Percentiles rank a stretch among this genome's conserved stretches.
phyloP scores from a whole-genome alignment of 1,140 invertebrate genomes.

The Cardiocondyla obscurior region DNA sequence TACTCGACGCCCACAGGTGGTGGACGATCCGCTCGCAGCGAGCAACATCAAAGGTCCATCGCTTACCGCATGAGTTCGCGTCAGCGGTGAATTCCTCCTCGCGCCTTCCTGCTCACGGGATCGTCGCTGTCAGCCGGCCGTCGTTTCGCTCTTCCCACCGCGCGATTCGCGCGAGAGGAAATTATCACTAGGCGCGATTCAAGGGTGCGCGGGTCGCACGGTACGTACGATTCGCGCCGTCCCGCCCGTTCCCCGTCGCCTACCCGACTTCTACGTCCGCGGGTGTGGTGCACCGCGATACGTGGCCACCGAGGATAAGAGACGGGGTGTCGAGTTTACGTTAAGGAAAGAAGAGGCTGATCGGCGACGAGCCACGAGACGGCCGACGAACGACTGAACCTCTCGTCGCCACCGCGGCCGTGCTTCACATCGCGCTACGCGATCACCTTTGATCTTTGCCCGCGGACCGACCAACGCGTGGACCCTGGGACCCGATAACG shows the following conservation, averaged over 20 bases:
- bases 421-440: background rate
- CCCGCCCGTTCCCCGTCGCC: background rate
- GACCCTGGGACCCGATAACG: constrained; percentile 24
- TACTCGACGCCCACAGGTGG: constrained; percentile 22
- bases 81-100: background rate
- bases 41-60: background rate
- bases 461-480: constrained; percentile 17
- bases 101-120: constrained; percentile 27
- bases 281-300: constrained; percentile 9
- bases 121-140: constrained; percentile 59
- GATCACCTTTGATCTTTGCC: constrained; percentile 71
- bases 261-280: background rate
- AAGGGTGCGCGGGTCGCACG: constrained; percentile 50
- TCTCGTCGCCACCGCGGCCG: background rate
- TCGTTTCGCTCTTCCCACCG: constrained; percentile 49
- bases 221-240: background rate
- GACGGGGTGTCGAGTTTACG: background rate
- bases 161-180: constrained; percentile 60
- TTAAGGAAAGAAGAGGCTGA: constrained; percentile 34
- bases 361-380: constrained; percentile 23
- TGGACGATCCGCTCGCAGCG: background rate
- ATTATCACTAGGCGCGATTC: constrained; percentile 66
- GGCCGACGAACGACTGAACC: constrained; percentile 67
- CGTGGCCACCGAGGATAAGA: background rate
- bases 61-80: constrained; percentile 51